Percentiles rank a stretch among this genome's conserved stretches.
Conservation (phyloP, 2,888 invertebrate genomes). For the Drosophila anceps region DNA sequence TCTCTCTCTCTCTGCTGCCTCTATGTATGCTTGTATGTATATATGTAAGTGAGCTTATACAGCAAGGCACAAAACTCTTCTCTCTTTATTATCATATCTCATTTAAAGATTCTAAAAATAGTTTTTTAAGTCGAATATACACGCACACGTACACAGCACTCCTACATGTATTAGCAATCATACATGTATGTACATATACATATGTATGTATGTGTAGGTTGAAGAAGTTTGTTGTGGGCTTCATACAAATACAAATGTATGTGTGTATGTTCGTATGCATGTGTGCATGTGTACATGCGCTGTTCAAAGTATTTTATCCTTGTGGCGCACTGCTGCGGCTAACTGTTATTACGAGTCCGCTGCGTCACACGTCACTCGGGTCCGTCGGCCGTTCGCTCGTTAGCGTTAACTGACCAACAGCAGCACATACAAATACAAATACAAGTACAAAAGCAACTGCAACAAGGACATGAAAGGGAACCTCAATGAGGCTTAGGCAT, state of each 20-base stretch:
- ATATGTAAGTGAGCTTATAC: neutral
- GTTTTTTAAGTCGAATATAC: neutral
- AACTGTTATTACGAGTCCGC: constrained; percentile 55
- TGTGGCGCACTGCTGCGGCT: constrained; percentile 47
- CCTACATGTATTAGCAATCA: neutral
- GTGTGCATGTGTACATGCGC: neutral
- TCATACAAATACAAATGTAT: neutral
- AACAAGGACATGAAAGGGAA: constrained; percentile 34
- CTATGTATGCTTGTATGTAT: neutral
- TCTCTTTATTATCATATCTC: no score
- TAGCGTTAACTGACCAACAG: constrained; percentile 63
- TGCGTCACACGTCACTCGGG: constrained; percentile 46
- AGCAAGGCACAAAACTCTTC: neutral
- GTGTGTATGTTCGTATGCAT: neutral
- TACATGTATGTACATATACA: neutral
- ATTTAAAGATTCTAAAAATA: neutral
- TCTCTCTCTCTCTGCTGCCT: neutral
- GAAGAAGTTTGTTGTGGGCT: neutral
- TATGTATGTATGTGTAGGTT: neutral
- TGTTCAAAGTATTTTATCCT: constrained; percentile 16
- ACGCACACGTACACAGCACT: neutral
- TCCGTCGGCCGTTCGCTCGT: constrained; percentile 48
- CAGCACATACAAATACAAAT: constrained; percentile 18
- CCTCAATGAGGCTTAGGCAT: constrained; percentile 35
- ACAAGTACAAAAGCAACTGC: constrained; percentile 32